Conservation (phyloP, 2,888 invertebrate genomes). For the Epistrophe eligans region DNA sequence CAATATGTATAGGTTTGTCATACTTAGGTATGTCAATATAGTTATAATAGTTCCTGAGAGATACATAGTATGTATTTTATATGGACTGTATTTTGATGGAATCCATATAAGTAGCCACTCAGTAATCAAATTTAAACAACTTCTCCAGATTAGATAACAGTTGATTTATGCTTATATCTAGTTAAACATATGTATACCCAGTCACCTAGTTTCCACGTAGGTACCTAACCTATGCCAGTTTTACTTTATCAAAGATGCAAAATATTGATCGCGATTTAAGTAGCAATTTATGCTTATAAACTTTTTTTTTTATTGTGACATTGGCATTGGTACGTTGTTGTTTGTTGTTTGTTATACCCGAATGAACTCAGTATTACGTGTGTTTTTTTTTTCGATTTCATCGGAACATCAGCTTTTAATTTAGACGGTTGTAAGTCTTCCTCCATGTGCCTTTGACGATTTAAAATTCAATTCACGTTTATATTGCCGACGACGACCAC, state of each 20-base stretch:
- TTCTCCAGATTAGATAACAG: conserved; percentile 20
- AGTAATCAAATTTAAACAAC: conserved; percentile 25
- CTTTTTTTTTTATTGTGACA: conserved; percentile 28
- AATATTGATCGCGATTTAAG: conserved; percentile 15
- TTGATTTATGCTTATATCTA: not conserved
- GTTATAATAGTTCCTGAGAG: not conserved
- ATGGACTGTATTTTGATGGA: not conserved
- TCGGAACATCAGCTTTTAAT: conserved; percentile 36
- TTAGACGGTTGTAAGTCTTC: conserved; percentile 50
- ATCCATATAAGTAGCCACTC: not conserved
- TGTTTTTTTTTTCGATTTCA: conserved; percentile 32
- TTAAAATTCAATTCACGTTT: conserved; percentile 37
- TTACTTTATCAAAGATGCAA: conserved; percentile 11
- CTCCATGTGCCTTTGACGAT: conserved; percentile 43
- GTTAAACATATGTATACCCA: conserved; percentile 6
- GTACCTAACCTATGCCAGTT: not conserved
- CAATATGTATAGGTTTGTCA: not conserved
- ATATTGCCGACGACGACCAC: not conserved
- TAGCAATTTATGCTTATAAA: not conserved
- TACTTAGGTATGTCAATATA: no score
- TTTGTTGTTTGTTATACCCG: not conserved
- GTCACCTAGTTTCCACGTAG: conserved; percentile 20
- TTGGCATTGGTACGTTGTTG: conserved; percentile 33
- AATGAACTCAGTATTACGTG: conserved; percentile 36
- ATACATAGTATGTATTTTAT: not conserved